These are phyloP conservation scores for Coryphaenoides rupestris DNA, from an alignment of 2,113 vertebrate genomes.

Conservation along the genomic window DNA sequence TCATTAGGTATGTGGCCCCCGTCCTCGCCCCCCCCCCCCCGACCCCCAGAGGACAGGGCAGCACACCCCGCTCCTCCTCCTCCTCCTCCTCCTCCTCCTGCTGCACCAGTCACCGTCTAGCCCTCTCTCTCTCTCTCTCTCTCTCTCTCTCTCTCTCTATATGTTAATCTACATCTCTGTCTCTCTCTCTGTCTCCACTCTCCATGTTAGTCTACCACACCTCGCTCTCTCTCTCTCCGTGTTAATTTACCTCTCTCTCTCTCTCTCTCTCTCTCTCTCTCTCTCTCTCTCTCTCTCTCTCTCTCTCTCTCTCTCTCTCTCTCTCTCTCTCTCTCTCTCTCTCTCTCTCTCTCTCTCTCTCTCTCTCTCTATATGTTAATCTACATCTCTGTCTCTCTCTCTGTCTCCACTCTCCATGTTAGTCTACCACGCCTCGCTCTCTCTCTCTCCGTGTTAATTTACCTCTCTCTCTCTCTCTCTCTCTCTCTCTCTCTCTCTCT, in stretches of 20 bases:
- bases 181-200: background rate
- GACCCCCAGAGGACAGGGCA: slow-evolving; percentile 61
- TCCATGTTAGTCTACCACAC: background rate
- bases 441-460: no score
- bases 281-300: background rate
- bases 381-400: slow-evolving; percentile 15
- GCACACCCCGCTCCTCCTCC: slow-evolving; percentile 53
- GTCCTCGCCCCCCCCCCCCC: slow-evolving; percentile 57
- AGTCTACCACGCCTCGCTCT: slow-evolving; percentile 30
- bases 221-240: background rate
- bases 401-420: slow-evolving; percentile 23
- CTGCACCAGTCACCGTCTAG: slow-evolving; percentile 5
- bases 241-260: background rate
- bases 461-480: slow-evolving; percentile 11
- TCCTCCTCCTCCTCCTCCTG: slow-evolving; percentile 26
- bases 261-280: slow-evolving; percentile 4
- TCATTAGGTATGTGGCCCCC: slow-evolving; percentile 63
- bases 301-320: no score
- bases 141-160: background rate
- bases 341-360: background rate
- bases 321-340: background rate
- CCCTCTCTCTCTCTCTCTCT: slow-evolving; percentile 2
- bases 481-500: slow-evolving; percentile 1
- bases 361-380: background rate
- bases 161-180: background rate